Base-by-base conservation (phyloP, 2,113 vertebrate species). In the Phainopepla nitens region DNA sequence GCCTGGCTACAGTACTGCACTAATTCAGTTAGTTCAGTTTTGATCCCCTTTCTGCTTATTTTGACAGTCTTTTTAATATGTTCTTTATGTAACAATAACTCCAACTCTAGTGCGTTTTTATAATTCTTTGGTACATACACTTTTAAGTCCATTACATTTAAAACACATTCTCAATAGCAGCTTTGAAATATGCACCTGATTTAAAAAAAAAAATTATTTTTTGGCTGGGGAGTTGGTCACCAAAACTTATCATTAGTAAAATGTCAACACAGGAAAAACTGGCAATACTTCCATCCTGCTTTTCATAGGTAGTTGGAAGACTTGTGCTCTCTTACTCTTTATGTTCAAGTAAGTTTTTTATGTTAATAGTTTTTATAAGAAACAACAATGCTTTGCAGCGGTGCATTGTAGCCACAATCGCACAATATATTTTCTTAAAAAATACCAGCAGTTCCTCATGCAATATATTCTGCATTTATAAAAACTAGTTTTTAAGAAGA, bases 401-500 rank as follows among this genome's bases (percentile, higher is more conserved):
- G 97, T 98, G 97, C 92, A 97, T 98, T 98, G 98, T 98, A 98
- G 98, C 98, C 98, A 98, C 98, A 98, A 96, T 98, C 98, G 98
- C 98, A 98, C 98, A 98, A 98, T 98, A 98, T 98, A 99, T 98
- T 98, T 98, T 98, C 98, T 98, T 98, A 98, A 98, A 96, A 97
- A 96, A 98, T 98, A 98, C 98, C 98, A 99, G 98, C 98, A 98
- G 98, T 98, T 98, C 98, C 96, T 98, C 98, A 98, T 98, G 98
- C 98, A 98, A 98, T 98, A 98, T 98, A 98, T 98, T 97, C 98
- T 98, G 97, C 97, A 87, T 99, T 99, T 99, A 99, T 98, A 99
- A 98, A 94, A 98, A 98, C 95, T 99, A 99, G 98, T 99, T 99
- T 99, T 98, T 98, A 99, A 98, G 97, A 95, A 97, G 72, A 96